phyloP scores from a whole-genome alignment of 2,797 vertebrate genomes.

The Acanthopagrus latus region DNA sequence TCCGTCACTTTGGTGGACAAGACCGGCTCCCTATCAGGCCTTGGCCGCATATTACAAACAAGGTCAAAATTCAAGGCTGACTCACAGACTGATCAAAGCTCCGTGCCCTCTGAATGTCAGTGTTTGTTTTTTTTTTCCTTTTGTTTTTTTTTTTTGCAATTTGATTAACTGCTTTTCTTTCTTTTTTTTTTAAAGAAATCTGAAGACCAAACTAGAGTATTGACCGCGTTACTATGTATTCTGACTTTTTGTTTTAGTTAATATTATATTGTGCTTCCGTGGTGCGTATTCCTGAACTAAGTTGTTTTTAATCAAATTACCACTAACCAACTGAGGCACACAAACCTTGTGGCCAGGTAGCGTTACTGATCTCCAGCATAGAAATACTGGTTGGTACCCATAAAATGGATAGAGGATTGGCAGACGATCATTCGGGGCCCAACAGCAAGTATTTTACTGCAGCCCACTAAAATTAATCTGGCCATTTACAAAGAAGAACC shows the following conservation, averaged over 20 bases:
- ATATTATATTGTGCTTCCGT: not conserved
- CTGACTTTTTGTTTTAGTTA: not conserved
- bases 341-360: not conserved
- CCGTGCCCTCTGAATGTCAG: not conserved
- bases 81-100: not conserved
- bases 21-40: not conserved
- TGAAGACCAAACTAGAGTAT: not conserved
- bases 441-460: not conserved
- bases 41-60: conserved; percentile 21
- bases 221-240: not conserved
- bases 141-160: not conserved
- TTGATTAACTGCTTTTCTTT: not conserved
- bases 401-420: not conserved
- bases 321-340: not conserved
- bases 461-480: not conserved
- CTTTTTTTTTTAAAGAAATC: not conserved
- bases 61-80: not conserved
- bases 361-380: not conserved
- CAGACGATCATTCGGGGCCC: not conserved
- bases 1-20: conserved; percentile 9
- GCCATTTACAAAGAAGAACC: not conserved
- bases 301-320: not conserved
- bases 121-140: not conserved
- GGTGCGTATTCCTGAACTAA: not conserved
- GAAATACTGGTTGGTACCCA: not conserved